A percentile compares a stretch with the other conserved stretches of the same genome.
Evolutionary conservation across 2,888 invertebrate genomes (phyloP).

Genomic region (Morpho achilles): DNA sequence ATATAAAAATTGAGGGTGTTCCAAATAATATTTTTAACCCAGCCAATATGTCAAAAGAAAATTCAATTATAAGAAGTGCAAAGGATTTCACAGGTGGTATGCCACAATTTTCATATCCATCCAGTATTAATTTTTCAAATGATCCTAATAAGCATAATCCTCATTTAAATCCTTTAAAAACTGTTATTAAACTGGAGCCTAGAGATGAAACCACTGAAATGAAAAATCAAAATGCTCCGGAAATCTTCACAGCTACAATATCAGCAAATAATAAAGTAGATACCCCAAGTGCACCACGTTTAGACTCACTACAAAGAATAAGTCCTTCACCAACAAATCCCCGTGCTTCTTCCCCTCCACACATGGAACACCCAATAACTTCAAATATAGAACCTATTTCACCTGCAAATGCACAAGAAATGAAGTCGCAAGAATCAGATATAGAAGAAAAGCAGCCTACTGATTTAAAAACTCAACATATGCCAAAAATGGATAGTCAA

Average conservation of each 20-base stretch:
- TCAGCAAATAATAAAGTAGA: conserved; percentile 65
- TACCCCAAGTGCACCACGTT: conserved; percentile 60
- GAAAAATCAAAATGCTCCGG: conserved; percentile 69
- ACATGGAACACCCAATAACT: conserved; percentile 63
- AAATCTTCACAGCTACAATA: conserved; percentile 74
- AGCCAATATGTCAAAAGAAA: conserved; percentile 65
- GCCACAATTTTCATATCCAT: conserved; percentile 61
- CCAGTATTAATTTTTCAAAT: conserved; percentile 59
- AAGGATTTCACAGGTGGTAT: conserved; percentile 64
- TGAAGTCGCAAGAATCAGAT: conserved; percentile 57
- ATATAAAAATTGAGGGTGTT: conserved; percentile 68
- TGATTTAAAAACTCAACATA: conserved; percentile 64
- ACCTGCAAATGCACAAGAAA: conserved; percentile 66
- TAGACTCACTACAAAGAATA: conserved; percentile 65
- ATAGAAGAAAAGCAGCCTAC: conserved; percentile 68
- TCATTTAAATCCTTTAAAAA: conserved; percentile 69
- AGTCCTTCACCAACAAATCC: conserved; percentile 68
- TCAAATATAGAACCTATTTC: conserved; percentile 68
- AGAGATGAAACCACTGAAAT: conserved; percentile 69
- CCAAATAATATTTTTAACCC: conserved; percentile 66
- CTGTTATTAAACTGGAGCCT: conserved; percentile 73
- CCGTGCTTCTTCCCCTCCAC: conserved; percentile 60
- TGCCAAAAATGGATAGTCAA: conserved; percentile 54
- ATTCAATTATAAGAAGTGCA: conserved; percentile 62
- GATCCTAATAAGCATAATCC: conserved; percentile 67